These are phyloP conservation scores for Botia kubotai DNA, from an alignment of 2,797 vertebrate genomes.

Conservation along the genomic window DNA sequence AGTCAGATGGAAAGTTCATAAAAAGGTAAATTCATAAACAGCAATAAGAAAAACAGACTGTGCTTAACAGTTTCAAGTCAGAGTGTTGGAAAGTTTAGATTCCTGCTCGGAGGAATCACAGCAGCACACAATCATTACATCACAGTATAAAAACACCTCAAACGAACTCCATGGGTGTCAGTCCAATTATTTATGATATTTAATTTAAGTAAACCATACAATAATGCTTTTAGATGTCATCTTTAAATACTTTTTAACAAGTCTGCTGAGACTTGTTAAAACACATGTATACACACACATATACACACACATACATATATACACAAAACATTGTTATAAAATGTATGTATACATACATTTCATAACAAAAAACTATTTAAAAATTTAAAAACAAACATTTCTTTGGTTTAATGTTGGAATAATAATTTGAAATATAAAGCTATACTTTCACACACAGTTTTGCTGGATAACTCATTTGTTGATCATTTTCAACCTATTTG, in stretches of 20 bases:
- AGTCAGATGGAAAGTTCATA: constrained; percentile 56
- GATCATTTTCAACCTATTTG: too few relatives aligned
- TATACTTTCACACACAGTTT: too few relatives aligned
- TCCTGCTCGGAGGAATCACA: constrained; percentile 7
- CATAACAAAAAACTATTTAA: too few relatives aligned
- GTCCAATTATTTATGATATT: constrained; percentile 15
- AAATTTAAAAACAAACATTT: too few relatives aligned
- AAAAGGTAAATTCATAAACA: constrained; percentile 55
- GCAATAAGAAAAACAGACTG: constrained; percentile 55
- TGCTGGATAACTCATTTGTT: too few relatives aligned
- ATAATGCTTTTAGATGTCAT: background rate
- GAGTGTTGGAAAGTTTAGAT: constrained; percentile 38
- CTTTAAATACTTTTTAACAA: background rate
- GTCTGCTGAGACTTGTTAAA: background rate
- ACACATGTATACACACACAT: too few relatives aligned
- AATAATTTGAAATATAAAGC: too few relatives aligned
- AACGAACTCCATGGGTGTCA: background rate
- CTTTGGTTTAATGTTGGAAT: too few relatives aligned
- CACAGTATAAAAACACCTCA: constrained; percentile 33
- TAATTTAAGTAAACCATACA: background rate
- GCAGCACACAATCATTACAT: constrained; percentile 11
- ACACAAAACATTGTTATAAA: too few relatives aligned
- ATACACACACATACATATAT: too few relatives aligned
- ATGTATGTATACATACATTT: too few relatives aligned
- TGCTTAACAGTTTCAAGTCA: constrained; percentile 41